Evolutionary conservation across 2,797 vertebrate genomes (phyloP).

Genomic region (Danio aesculapii): DNA sequence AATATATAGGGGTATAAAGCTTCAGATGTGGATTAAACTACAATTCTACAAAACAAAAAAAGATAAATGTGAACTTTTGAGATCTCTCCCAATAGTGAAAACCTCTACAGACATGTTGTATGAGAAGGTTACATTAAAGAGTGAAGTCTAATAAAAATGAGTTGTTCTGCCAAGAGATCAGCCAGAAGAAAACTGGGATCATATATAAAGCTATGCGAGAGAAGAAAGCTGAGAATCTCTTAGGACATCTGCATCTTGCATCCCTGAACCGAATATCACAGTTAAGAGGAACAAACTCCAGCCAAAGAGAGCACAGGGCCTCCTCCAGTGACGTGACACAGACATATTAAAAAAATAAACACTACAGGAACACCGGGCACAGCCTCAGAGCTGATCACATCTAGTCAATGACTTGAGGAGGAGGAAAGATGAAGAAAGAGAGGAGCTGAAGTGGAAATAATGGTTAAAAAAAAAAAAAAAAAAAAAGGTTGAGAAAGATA

Average conservation of each 20-base stretch:
- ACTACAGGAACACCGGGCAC: background rate
- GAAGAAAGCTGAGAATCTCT: constrained; percentile 43
- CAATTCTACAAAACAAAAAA: constrained; percentile 35
- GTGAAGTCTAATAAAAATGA: constrained; percentile 38
- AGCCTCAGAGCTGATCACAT: background rate
- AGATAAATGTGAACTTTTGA: constrained; percentile 19
- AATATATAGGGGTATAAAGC: constrained; percentile 1
- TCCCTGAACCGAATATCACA: constrained; percentile 18
- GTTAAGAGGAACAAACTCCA: constrained; percentile 12
- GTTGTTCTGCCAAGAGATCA: constrained; percentile 21
- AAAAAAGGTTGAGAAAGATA: background rate
- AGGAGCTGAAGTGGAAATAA: background rate
- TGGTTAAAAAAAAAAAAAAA: too few relatives aligned
- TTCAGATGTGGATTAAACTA: constrained; percentile 11
- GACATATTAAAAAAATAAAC: constrained; percentile 11
- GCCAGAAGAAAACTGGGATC: constrained; percentile 34
- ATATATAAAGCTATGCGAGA: constrained; percentile 43
- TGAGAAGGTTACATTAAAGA: constrained; percentile 32
- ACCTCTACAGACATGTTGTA: constrained; percentile 24
- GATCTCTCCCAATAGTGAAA: constrained; percentile 5
- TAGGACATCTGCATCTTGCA: constrained; percentile 23
- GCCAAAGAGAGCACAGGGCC: constrained; percentile 26
- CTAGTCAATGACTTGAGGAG: background rate
- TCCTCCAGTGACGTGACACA: constrained; percentile 28
- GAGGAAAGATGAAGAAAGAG: background rate